Evolutionary conservation across 2,113 vertebrate species (phyloP).

Genomic region (Sturnira hondurensis): DNA sequence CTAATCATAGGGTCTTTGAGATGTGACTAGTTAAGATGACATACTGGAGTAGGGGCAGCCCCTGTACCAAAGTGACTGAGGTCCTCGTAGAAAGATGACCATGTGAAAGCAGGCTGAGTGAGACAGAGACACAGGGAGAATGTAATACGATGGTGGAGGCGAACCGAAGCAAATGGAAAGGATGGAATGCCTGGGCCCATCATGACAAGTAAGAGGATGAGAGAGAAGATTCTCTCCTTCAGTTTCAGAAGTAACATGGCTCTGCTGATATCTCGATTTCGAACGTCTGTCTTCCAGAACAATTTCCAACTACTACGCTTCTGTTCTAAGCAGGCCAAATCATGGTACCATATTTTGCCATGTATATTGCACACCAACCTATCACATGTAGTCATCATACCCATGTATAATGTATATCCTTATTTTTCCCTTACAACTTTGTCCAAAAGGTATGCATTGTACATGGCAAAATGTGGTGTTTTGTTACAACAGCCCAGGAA

Average conservation of each 20-base stretch:
- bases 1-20: neutral
- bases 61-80: neutral
- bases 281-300: neutral
- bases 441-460: too few relatives aligned
- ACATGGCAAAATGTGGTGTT: neutral
- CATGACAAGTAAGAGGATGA: neutral
- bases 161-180: neutral
- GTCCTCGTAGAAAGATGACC: neutral
- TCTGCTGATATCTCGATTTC: neutral
- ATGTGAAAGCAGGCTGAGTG: neutral
- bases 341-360: too few relatives aligned
- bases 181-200: neutral
- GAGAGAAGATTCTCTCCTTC: neutral
- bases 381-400: too few relatives aligned
- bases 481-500: neutral
- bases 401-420: too few relatives aligned
- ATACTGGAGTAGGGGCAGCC: neutral
- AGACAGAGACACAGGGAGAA: neutral
- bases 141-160: too few relatives aligned
- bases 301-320: neutral
- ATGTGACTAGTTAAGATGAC: neutral
- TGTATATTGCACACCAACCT: too few relatives aligned
- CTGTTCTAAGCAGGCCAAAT: neutral
- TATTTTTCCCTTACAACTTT: too few relatives aligned
- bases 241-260: neutral